Evolutionary conservation across 1,140 invertebrate species (phyloP).

Genomic region (Drosophila pallidifrons): DNA sequence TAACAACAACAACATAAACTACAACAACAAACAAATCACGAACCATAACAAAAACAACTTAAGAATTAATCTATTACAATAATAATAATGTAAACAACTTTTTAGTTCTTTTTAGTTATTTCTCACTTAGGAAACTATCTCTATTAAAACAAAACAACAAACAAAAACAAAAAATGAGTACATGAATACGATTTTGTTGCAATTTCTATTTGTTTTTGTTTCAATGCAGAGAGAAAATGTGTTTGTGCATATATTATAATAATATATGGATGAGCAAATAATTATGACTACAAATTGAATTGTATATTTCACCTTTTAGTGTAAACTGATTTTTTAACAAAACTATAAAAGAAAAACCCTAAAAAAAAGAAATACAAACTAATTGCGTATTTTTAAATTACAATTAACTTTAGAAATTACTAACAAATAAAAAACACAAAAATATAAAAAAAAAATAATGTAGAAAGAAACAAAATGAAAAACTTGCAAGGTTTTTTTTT

Average conservation of each 20-base stretch:
- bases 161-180: constrained; percentile 13
- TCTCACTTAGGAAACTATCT: constrained; percentile 32
- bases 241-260: constrained; percentile 45
- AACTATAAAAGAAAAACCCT: constrained; percentile 25
- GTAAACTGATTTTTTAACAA: constrained; percentile 38
- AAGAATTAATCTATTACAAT: constrained; percentile 18
- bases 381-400: constrained; percentile 50
- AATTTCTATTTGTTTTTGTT: constrained; percentile 46
- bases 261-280: constrained; percentile 29
- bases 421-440: constrained; percentile 24
- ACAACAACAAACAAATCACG: constrained; percentile 37
- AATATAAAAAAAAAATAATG: constrained; percentile 15
- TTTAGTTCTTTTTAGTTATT: constrained; percentile 36
- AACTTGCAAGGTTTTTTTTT: constrained; percentile 6
- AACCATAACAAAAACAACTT: constrained; percentile 25
- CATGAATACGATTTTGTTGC: constrained; percentile 49
- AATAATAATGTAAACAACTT: constrained; percentile 21
- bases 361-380: constrained; percentile 31
- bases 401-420: constrained; percentile 41
- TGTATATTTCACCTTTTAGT: constrained; percentile 59
- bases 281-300: constrained; percentile 58
- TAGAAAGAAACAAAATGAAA: constrained; percentile 16
- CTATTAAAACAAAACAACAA: constrained; percentile 25
- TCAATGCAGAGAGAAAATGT: constrained; percentile 8
- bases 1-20: constrained; percentile 19